Evolutionary conservation across 2,113 vertebrate species (phyloP).

Genomic region (Rattus norvegicus): DNA sequence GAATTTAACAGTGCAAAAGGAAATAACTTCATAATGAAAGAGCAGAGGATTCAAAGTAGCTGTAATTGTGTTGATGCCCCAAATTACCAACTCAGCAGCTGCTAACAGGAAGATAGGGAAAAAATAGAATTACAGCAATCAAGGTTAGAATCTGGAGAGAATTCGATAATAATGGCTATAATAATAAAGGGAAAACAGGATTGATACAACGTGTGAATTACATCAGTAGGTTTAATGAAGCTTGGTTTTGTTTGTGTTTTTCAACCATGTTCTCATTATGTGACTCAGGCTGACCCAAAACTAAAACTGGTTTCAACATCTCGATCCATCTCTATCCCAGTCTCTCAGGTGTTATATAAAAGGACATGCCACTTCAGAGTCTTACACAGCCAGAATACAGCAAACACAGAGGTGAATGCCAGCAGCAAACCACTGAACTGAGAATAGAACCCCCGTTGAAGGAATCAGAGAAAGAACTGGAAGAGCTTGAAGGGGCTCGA

Average conservation of each 20-base stretch:
- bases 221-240: neutral
- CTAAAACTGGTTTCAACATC: neutral
- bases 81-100: neutral
- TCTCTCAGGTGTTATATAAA: neutral
- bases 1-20: conserved; percentile 20
- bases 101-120: neutral
- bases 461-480: too few species aligned
- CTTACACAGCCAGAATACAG: too few species aligned
- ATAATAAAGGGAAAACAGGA: neutral
- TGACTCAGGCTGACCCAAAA: neutral
- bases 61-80: neutral
- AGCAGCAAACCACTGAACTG: too few species aligned
- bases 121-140: neutral
- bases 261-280: neutral
- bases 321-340: neutral
- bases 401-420: too few species aligned
- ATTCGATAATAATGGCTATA: neutral
- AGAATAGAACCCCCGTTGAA: too few species aligned
- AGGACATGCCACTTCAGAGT: neutral
- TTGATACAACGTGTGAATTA: neutral
- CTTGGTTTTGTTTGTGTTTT: neutral
- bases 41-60: neutral
- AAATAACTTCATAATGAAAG: conserved; percentile 5
- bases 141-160: neutral
- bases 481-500: too few species aligned